Percentiles rank a stretch among this genome's conserved stretches.
phyloP scores from a whole-genome alignment of 1,140 invertebrate species.

The Drosophila insularis region DNA sequence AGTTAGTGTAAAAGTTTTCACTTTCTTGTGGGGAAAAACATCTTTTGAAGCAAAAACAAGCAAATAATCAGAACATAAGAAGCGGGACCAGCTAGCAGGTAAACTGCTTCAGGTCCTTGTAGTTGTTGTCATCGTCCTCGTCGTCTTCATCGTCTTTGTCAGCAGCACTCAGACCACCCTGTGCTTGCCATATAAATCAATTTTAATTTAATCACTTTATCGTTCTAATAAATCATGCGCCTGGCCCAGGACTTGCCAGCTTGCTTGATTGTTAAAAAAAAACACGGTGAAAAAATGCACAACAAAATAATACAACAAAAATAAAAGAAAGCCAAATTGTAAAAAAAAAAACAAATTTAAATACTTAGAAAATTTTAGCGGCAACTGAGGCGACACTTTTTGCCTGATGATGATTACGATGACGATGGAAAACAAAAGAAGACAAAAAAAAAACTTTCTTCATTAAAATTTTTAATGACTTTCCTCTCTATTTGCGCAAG shows the following conservation, averaged over 20 bases:
- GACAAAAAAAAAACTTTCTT: conserved; percentile 75
- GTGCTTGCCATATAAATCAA: conserved; percentile 67
- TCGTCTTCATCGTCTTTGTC: neutral
- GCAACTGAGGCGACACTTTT: conserved; percentile 30
- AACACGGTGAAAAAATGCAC: conserved; percentile 50
- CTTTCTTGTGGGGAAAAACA: conserved; percentile 29
- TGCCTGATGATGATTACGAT: conserved; percentile 24
- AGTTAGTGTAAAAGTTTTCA: neutral
- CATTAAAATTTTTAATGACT: conserved; percentile 79
- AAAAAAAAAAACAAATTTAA: conserved; percentile 68
- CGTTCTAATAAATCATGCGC: conserved; percentile 73
- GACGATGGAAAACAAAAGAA: conserved; percentile 60
- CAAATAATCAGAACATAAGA: conserved; percentile 39
- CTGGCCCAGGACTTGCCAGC: conserved; percentile 27
- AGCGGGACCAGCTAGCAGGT: neutral
- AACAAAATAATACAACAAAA: conserved; percentile 62
- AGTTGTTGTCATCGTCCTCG: conserved; percentile 21
- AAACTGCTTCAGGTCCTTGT: conserved; percentile 23
- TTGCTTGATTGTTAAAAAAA: conserved; percentile 63
- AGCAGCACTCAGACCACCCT: conserved; percentile 24
- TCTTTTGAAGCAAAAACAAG: conserved; percentile 30
- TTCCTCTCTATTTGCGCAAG: conserved; percentile 73
- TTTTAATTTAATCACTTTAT: conserved; percentile 81
- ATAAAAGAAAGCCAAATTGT: conserved; percentile 66
- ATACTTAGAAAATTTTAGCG: conserved; percentile 65